Percentiles rank a stretch among this genome's conserved stretches.
Conservation (phyloP, 2,113 vertebrate genomes). For the Carassius gibelio region DNA sequence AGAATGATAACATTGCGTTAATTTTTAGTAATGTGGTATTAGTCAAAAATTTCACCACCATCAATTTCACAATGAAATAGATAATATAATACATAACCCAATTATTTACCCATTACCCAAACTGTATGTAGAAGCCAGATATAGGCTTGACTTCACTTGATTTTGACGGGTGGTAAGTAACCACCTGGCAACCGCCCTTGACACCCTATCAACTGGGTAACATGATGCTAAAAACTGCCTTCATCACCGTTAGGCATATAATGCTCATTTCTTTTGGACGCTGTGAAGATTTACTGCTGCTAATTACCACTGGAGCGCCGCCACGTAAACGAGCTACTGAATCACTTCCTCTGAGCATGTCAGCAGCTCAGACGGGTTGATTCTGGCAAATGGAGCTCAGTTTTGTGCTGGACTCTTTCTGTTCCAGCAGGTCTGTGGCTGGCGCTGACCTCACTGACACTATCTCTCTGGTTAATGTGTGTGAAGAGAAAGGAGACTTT, state of each 20-base stretch:
- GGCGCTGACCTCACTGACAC: slow-evolving; percentile 28
- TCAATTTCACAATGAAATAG: background rate
- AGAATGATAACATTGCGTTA: background rate
- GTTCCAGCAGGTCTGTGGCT: background rate
- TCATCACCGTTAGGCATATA: slow-evolving; percentile 20
- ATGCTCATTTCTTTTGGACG: slow-evolving; percentile 9
- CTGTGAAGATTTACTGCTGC: slow-evolving; percentile 44
- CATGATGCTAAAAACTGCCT: background rate
- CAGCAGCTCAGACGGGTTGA: slow-evolving; percentile 2
- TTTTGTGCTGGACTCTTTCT: background rate
- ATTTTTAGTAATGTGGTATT: background rate
- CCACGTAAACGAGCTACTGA: slow-evolving; percentile 41
- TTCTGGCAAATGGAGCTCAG: slow-evolving; percentile 22
- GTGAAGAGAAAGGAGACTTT: slow-evolving; percentile 11
- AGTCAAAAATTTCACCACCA: background rate
- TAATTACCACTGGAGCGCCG: slow-evolving; percentile 50
- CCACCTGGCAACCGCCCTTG: background rate
- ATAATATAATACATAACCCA: background rate
- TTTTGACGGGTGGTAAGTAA: background rate
- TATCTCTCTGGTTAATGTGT: slow-evolving; percentile 46
- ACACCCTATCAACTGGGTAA: background rate
- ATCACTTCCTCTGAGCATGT: slow-evolving; percentile 42
- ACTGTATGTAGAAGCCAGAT: background rate
- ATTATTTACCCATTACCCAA: background rate
- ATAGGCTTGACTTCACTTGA: background rate